Percentiles rank a stretch among this genome's conserved stretches.
Conservation (phyloP, 2,888 invertebrate species). For the Smittia sp. region DNA sequence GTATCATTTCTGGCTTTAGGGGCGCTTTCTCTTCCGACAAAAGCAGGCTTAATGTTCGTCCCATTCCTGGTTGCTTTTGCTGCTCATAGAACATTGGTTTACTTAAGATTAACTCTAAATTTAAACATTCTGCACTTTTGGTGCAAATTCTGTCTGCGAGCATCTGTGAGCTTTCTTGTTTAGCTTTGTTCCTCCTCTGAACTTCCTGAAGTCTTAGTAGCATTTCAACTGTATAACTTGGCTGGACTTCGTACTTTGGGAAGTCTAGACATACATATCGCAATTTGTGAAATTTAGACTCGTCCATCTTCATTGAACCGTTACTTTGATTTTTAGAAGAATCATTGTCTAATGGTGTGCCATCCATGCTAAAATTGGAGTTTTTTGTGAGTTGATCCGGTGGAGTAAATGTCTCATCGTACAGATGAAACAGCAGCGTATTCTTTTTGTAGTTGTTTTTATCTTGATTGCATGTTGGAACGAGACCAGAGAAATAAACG, state of each 20-base stretch:
- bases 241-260: conserved; percentile 62
- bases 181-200: conserved; percentile 70
- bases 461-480: conserved; percentile 57
- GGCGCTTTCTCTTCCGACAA: conserved; percentile 46
- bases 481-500: conserved; percentile 78
- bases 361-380: conserved; percentile 22
- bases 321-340: neutral
- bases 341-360: no score
- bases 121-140: conserved; percentile 52
- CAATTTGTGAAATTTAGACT: conserved; percentile 46
- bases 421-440: conserved; percentile 80
- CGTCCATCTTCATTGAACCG: neutral
- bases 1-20: conserved; percentile 49
- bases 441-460: conserved; percentile 48
- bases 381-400: conserved; percentile 15
- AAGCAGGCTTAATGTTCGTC: conserved; percentile 49
- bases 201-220: conserved; percentile 67
- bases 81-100: conserved; percentile 41
- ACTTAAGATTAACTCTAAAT: conserved; percentile 43
- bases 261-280: conserved; percentile 53
- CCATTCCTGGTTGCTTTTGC: conserved; percentile 48
- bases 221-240: conserved; percentile 70
- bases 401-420: conserved; percentile 78
- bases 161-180: conserved; percentile 61
- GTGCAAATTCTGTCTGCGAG: conserved; percentile 56